These are phyloP conservation scores for Poicephalus gulielmi DNA, from an alignment of 2,113 vertebrate species.

Conservation along the genomic window DNA sequence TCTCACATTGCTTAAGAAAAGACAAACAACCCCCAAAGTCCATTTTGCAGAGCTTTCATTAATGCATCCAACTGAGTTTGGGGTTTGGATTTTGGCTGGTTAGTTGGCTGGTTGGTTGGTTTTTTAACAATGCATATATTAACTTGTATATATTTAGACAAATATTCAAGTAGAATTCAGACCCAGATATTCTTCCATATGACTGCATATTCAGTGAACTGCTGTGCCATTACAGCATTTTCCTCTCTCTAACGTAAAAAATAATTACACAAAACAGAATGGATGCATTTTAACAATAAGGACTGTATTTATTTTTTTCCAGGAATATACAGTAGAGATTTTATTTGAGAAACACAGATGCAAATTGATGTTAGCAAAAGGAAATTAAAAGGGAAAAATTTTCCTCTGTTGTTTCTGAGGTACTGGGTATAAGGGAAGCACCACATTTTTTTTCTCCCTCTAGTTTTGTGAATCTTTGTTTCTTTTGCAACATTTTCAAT, in stretches of 20 bases:
- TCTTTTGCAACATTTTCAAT: neutral
- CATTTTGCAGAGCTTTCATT: neutral
- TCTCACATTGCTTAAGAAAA: neutral
- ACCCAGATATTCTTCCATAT: neutral
- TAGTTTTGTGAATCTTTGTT: neutral
- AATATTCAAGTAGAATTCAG: neutral
- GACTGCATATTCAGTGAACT: neutral
- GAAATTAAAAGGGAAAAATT: neutral
- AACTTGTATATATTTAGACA: neutral
- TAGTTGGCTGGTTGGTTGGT: neutral
- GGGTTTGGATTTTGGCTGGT: neutral
- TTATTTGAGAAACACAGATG: neutral
- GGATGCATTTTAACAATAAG: neutral
- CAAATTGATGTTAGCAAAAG: neutral
- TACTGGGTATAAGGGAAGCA: neutral
- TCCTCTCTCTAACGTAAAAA: neutral
- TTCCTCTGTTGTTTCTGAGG: neutral
- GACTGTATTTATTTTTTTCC: neutral
- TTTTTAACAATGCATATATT: neutral
- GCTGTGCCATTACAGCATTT: neutral
- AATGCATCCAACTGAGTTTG: neutral
- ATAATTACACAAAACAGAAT: neutral
- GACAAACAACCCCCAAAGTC: rapidly evolving
- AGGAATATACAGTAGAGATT: neutral
- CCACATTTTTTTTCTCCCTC: neutral